Evolutionary conservation across 30 jellyfish, hydroid and myxozoan genomes (phyloP).

Genomic region (Aurelia coerulea): DNA sequence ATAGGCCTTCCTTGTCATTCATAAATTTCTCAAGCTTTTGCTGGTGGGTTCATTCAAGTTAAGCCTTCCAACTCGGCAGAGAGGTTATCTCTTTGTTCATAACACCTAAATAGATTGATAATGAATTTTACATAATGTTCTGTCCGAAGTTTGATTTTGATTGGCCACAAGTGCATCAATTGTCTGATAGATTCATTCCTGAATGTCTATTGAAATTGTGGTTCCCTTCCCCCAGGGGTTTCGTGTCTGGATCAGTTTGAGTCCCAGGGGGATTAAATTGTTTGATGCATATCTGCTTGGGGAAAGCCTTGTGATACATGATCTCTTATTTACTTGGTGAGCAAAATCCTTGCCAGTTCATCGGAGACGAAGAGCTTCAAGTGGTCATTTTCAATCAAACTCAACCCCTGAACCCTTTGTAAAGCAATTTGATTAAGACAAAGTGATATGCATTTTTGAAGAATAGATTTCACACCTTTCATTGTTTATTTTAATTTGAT

Average conservation of each 20-base stretch:
- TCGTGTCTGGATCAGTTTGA: too few species aligned
- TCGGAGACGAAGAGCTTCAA: not conserved
- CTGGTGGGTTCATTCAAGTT: not conserved
- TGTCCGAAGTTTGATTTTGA: too few species aligned
- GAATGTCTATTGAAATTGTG: too few species aligned
- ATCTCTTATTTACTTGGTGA: not conserved
- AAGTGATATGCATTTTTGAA: not conserved
- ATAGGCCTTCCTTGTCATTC: too few species aligned
- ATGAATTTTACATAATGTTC: not conserved
- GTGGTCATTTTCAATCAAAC: not conserved
- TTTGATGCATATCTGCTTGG: not conserved
- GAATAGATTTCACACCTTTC: not conserved
- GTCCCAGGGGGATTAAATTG: not conserved
- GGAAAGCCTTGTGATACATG: too few species aligned
- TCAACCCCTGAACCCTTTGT: not conserved
- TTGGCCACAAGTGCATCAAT: too few species aligned
- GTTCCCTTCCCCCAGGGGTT: too few species aligned
- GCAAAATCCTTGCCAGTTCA: not conserved
- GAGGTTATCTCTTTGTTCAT: not conserved
- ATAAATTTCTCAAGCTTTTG: too few species aligned
- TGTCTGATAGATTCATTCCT: too few species aligned
- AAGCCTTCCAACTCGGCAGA: not conserved
- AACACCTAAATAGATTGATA: not conserved
- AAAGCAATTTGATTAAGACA: not conserved
- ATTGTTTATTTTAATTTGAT: not conserved